Conservation (phyloP, 2,797 vertebrate genomes). For the Tragopan temminckii region DNA sequence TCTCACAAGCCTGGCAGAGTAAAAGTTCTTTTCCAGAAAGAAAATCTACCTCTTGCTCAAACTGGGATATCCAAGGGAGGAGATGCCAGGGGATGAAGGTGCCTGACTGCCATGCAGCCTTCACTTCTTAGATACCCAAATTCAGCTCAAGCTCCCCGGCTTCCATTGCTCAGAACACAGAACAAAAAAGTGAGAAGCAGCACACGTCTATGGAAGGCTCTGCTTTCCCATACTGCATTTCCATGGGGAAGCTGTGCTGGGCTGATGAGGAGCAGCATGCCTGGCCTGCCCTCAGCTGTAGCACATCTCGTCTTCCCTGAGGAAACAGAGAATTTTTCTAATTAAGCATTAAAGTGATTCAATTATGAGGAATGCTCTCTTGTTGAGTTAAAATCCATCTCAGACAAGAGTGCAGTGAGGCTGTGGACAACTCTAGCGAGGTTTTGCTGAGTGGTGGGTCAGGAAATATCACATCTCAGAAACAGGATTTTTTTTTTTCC, state of each 20-base stretch:
- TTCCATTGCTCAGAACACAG: neutral
- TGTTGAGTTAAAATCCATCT: neutral
- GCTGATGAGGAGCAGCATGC: neutral
- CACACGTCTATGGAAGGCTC: neutral
- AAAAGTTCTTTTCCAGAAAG: neutral
- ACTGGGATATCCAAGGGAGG: neutral
- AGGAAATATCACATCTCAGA: neutral
- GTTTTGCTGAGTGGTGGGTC: neutral
- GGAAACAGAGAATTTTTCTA: constrained; percentile 52
- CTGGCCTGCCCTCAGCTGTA: neutral
- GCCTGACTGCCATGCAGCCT: neutral
- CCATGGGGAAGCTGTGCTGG: neutral
- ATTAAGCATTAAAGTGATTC: constrained; percentile 69
- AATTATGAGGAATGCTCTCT: constrained; percentile 63
- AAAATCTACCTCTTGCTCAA: neutral
- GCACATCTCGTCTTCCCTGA: constrained; percentile 9
- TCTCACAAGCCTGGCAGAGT: neutral
- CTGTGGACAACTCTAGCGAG: constrained; percentile 19
- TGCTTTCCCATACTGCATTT: neutral
- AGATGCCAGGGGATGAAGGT: neutral
- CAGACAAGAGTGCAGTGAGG: constrained; percentile 18
- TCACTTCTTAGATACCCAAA: neutral
- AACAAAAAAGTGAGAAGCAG: neutral
- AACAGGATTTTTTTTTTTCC: neutral
- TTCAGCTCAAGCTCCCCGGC: neutral